phyloP scores from a whole-genome alignment of 1,140 invertebrate species.

The Eriosoma lanigerum region DNA sequence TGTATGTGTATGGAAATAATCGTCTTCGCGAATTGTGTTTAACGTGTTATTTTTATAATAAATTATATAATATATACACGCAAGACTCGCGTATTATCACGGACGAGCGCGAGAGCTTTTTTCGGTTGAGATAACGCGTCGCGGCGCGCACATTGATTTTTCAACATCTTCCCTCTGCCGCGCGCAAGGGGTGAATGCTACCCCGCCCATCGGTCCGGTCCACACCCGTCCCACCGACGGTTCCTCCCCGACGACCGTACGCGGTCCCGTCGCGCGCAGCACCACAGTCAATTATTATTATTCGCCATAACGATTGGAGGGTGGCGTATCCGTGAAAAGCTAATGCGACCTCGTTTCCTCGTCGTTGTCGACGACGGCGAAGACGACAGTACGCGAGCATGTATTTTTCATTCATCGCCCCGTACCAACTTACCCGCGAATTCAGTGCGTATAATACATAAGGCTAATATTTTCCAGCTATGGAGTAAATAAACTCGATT shows the following conservation, averaged over 20 bases:
- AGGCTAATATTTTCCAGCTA: too few species aligned
- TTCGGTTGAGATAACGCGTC: slow-evolving; percentile 20
- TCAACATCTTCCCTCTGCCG: not conserved
- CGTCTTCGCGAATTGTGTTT: too few species aligned
- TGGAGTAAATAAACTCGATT: too few species aligned
- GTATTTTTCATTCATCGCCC: not conserved
- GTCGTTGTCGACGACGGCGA: not conserved
- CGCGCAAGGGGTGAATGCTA: not conserved
- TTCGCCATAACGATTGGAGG: slow-evolving; percentile 20
- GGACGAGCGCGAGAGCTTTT: not conserved
- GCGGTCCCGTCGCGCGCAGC: not conserved
- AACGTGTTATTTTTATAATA: too few species aligned
- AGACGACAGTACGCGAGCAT: too few species aligned
- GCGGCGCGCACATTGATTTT: slow-evolving; percentile 32
- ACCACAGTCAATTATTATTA: too few species aligned
- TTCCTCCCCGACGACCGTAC: not conserved
- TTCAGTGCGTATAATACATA: too few species aligned
- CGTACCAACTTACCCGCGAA: slow-evolving; percentile 8
- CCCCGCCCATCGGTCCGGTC: not conserved
- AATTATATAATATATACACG: too few species aligned
- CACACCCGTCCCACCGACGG: not conserved
- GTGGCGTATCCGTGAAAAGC: not conserved
- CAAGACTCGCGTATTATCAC: too few species aligned
- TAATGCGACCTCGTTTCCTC: too few species aligned
- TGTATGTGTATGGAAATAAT: too few species aligned